Base-by-base conservation (phyloP, 2,888 invertebrate species). In the Dasypolia templi region DNA sequence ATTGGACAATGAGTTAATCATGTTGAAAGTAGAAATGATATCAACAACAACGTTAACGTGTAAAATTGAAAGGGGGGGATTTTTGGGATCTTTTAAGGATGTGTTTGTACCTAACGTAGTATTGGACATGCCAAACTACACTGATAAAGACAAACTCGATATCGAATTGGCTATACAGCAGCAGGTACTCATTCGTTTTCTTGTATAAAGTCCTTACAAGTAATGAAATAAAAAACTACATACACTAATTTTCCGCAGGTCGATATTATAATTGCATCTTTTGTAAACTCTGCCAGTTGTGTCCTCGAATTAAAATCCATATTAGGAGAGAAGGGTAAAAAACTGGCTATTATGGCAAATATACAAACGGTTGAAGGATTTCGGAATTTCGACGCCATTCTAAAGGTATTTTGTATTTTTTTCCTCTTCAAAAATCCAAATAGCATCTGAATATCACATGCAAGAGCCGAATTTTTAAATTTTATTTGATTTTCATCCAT, bases 1-100 rank as follows among this genome's bases (percentile, higher is more conserved):
- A 11, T 79, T 97, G 9, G 97, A 97, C 84, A 98, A 98, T 92
- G 98, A 98, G 79, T 96, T 97, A 11, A 97, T 99, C 72, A 97
- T 97, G 80, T 94, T 99, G n/a, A 96, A 97, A 87, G 98, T 98
- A 14, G 96, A 96, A 82, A 88, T 95, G 26, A 93, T 96, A 78
- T 95, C 96, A 0, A 77, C 92, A 0, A 93, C 94, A 0, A 96
- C 95, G 0, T 79, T 95, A 22, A 96, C 95, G 0, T 96, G 96
- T 66, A 94, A 90, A 80, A 91, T 96, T 56, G 93, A 93, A 82
- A 91, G 93, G 81, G 96, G 96, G 5, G 96, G 96, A 4, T 73
- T 88, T 2, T 82, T 96, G 2, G 95, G 95, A 0, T 96, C 96
- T 0, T 92, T 89, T 51, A 95, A 93, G 82, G 95, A 95, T 73